phyloP scores from a whole-genome alignment of 92 coral and sea anemone species.

The Porites rus region DNA sequence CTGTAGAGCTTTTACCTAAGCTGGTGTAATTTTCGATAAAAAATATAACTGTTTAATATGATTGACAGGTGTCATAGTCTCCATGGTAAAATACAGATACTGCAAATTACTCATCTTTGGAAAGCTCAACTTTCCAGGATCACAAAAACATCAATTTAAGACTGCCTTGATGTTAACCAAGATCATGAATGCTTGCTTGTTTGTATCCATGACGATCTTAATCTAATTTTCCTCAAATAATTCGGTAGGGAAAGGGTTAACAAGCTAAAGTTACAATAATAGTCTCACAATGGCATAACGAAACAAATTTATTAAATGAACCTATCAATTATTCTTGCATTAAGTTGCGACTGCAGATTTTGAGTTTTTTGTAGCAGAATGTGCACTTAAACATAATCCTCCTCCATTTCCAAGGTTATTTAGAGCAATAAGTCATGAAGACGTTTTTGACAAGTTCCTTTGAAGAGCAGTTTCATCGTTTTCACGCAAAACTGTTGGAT shows the following conservation, averaged over 20 bases:
- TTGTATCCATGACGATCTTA: not conserved
- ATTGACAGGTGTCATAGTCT: slow-evolving; percentile 26
- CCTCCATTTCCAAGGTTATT: no score
- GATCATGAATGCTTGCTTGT: slow-evolving; percentile 4
- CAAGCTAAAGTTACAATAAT: no score
- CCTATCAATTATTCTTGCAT: no score
- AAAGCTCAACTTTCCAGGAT: slow-evolving; percentile 11
- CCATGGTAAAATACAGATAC: slow-evolving; percentile 15
- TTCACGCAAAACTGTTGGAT: no score
- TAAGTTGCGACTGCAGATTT: no score
- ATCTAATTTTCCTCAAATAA: slow-evolving; percentile 8
- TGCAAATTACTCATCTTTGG: not conserved
- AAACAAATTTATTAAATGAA: no score
- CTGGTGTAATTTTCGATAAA: slow-evolving; percentile 3
- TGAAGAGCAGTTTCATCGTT: no score
- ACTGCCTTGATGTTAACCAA: slow-evolving; percentile 2
- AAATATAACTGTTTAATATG: not conserved
- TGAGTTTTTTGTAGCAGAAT: no score
- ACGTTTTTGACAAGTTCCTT: no score
- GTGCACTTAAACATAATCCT: no score
- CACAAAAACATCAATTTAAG: slow-evolving; percentile 10
- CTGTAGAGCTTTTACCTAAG: slow-evolving; percentile 14
- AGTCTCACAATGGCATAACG: no score
- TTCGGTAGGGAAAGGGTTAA: slow-evolving; percentile 6
- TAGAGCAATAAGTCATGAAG: no score